Base-by-base conservation (phyloP, 2,113 vertebrate species). In the Zingel zingel region DNA sequence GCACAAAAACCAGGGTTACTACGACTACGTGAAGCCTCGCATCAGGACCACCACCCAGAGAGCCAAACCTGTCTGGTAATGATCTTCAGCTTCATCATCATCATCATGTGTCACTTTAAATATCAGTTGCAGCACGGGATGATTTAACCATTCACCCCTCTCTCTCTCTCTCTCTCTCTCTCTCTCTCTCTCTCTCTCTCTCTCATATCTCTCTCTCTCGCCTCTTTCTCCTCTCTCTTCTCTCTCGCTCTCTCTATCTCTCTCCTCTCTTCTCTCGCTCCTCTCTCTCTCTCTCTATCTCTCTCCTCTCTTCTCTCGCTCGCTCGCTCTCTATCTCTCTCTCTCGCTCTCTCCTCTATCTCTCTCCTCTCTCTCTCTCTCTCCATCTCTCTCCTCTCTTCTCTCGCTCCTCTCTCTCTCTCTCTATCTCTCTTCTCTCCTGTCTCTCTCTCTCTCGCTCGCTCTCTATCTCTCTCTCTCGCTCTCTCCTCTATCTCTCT, bases 1-100 rank as follows among this genome's bases (percentile, higher is more conserved):
- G 89, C 98, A 99, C 93, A 99, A 99, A 93, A 99, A 99, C 93
- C 98, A 99, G 93, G 98, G 98, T 82, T 99, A 99, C 94, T 99
- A 99, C 0, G 98, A 99, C 94, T 99, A 99, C 0, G 98, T 99
- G 83, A 99, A 99, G 89, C 98, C 98, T 0, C 95, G 98, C 62
- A 97, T 99, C 71, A 97, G 98, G 53, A 99, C 97, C 86, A 99
- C 98, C 89, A 98, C 96, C 53, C 91, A 94, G 92, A 97, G 97
- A 0, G 91, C 96, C 91, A 97, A 97, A 58, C 97, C 98, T 0
- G 97, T 99, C 79, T 98, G 98, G 98, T 98, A 93, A 92, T 67
- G 0, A 36, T 7, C 54, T 5, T 18, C 64, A 6, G 39, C 50
- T 1, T 11, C 54, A 45, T 19, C 27, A 0, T 11, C 68, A 21